Base-by-base conservation (phyloP, 2,888 invertebrate species). In the Lasioglossum oenotherae region DNA sequence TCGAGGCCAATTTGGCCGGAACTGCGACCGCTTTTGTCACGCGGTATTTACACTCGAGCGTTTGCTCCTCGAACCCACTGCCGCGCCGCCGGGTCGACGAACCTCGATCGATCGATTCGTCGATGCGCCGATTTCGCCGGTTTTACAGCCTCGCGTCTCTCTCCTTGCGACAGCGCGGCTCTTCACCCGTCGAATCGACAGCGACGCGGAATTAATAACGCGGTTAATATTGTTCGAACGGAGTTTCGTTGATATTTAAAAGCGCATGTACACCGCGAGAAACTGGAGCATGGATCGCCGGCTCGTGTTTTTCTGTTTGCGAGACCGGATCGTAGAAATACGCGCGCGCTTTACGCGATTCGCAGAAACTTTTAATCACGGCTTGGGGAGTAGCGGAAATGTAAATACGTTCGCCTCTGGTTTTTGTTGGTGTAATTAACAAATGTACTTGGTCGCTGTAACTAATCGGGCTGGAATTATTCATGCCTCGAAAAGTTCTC, bases 1-100 rank as follows among this genome's bases (percentile, higher is more conserved):
- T 85, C 80, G 77, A 60, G 89, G 82, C 84, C 85, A 84, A 84
- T 85, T 85, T 84, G 72, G 76, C 27, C 38, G 67, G 75, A 75
- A 72, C 74, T 46, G 44, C 72, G 35, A 31, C 79, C 60, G 71
- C 74, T 41, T 78, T 78, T 82, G 74, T 74, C 78, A 60, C 57
- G 49, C 27, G 64, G 83, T 85, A 83, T 85, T 85, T 83, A 83
- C 85, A 83, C 78, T 64, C 23, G 78, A 35, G 75, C 74, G 74
- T 82, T 57, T 57, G 74, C 79, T 67, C 76, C 76, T 73, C 81
- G 74, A 69, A n/a, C n/a, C 57, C 19, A 19, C 16, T 38, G 1
- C 38, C 23, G 71, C 71, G 27, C 53, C 23, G 71, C 71, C 38
- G 53, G 67, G 49, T 77, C 77, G 27, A n/a, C 46, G 64, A 38